Percentiles rank a stretch among this genome's conserved stretches.
Conservation (phyloP, 1,140 invertebrate genomes). For the Diprion similis region DNA sequence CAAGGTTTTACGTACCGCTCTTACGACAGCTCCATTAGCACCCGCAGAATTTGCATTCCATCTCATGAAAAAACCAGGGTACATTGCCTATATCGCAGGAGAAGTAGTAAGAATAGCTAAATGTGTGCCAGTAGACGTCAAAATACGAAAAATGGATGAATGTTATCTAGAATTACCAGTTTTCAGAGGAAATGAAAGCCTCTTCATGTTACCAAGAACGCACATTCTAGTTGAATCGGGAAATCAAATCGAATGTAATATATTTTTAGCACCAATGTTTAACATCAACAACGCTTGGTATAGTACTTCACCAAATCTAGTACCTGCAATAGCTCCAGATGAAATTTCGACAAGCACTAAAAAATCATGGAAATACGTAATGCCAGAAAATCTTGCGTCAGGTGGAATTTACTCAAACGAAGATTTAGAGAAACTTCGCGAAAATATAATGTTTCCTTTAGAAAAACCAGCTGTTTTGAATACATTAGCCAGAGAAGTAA, state of each 20-base stretch:
- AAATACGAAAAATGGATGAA: background rate
- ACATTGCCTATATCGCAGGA: background rate
- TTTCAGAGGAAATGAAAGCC: slow-evolving; percentile 1
- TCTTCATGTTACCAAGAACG: slow-evolving; percentile 7
- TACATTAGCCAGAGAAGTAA: too few species aligned
- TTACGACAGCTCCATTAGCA: background rate
- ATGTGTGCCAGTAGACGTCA: background rate
- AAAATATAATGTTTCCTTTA: slow-evolving; percentile 12
- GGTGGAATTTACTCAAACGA: slow-evolving; percentile 3
- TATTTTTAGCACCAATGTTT: background rate
- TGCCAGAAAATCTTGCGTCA: slow-evolving; percentile 1
- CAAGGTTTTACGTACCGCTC: background rate
- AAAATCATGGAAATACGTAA: background rate
- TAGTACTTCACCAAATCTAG: background rate
- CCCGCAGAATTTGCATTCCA: background rate
- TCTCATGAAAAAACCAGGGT: background rate
- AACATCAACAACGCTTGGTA: slow-evolving; percentile 6
- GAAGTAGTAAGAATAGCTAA: background rate
- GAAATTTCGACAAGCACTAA: background rate
- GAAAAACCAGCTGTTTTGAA: slow-evolving; percentile 10
- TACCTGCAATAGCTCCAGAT: background rate
- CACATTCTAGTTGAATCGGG: slow-evolving; percentile 8
- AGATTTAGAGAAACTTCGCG: background rate
- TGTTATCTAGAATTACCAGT: slow-evolving; percentile 14
- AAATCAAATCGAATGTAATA: slow-evolving; percentile 9